Percentiles rank a stretch among this genome's conserved stretches.
Conservation (phyloP, 2,888 invertebrate genomes). For the Euplagia quadripunctaria region DNA sequence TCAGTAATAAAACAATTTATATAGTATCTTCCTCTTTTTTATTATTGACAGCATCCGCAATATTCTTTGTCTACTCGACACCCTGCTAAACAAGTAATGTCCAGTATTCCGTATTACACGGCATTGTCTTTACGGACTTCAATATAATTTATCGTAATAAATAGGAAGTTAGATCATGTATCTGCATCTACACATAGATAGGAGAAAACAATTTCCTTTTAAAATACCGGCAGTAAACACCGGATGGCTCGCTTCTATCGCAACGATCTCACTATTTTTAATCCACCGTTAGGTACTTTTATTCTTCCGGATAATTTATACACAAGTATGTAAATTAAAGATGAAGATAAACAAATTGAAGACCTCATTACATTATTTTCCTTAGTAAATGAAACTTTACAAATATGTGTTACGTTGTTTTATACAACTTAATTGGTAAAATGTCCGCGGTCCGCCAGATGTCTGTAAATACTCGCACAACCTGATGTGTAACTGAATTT, state of each 20-base stretch:
- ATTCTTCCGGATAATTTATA: slow-evolving; percentile 1
- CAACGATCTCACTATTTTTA: slow-evolving; percentile 9
- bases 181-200: background rate
- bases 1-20: no score
- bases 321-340: background rate
- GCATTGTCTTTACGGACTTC: background rate
- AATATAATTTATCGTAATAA: slow-evolving; percentile 5
- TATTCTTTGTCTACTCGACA: no score
- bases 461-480: no score
- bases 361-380: background rate
- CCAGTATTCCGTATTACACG: background rate
- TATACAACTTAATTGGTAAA: background rate
- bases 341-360: background rate
- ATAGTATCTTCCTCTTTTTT: no score
- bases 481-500: no score
- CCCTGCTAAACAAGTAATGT: background rate
- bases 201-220: slow-evolving; percentile 13
- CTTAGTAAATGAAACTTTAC: background rate
- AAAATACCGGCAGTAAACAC: slow-evolving; percentile 3
- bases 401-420: background rate
- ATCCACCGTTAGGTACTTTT: background rate
- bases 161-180: slow-evolving; percentile 18
- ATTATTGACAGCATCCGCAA: no score
- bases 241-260: slow-evolving; percentile 3
- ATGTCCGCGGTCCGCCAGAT: no score